Base-by-base conservation (phyloP, 2,888 invertebrate species). In the Andrena dorsata region DNA sequence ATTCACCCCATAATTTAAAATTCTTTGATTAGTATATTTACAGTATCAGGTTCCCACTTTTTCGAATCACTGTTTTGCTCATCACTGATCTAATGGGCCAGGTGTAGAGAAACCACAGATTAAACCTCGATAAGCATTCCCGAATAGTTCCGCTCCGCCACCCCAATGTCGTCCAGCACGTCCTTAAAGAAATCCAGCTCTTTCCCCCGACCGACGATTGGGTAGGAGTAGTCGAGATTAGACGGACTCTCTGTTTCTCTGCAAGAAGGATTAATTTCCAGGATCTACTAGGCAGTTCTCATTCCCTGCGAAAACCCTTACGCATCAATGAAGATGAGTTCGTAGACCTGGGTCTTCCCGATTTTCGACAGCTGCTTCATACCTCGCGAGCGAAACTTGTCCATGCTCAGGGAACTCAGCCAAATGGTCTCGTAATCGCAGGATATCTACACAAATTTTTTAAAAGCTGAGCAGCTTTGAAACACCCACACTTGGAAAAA, bases 341-440 rank as follows among this genome's bases (percentile, higher is more conserved):
- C 95, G 90, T 95, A 96, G 83, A 96, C 95, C 89, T 95, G 95
- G 5, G 95, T 95, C 6, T 95, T 94, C 32, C 93, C 92, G 26
- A 95, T 95, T 23, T 95, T 95, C 90, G 95, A 95, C 5, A 96
- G 91, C 77, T 94, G 93, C 56, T 94, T 94, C 56, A 94, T 90
- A 2, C 95, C 95, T 90, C 95, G 95, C 16, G 95, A 92, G 64
- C 94, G 94, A 90, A 96, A 96, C 35, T 94, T 94, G 71, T 94
- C 94, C 23, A 92, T 92, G 0, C 94, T 94, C 90, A 96, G 93
- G 91, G 95, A 95, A 84, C 95, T 95, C 91, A 95, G 94, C 35
- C 95, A 92, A 71, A 94, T 94, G 0, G 96, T 96, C n/a, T 94
- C 93, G 89, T 95, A 95, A 83, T 96, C 96, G 84, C 96, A 96